A percentile compares a stretch with the other conserved stretches of the same genome.
Conservation (phyloP, 2,113 vertebrate genomes). For the Pyxicephalus adspersus region DNA sequence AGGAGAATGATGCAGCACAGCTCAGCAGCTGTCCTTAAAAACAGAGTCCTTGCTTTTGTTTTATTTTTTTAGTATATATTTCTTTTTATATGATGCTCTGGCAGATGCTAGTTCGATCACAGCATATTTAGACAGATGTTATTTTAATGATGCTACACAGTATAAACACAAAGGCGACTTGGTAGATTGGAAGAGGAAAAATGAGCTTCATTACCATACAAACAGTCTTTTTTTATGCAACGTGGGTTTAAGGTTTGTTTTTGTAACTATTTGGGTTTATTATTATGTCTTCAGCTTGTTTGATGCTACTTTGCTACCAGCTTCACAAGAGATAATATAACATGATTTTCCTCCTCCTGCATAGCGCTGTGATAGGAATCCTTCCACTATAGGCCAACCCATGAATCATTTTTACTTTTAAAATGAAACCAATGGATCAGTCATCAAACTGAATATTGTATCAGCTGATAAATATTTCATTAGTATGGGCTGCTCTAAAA, state of each 20-base stretch:
- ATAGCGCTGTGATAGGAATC: conserved; percentile 4
- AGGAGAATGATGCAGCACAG: not conserved
- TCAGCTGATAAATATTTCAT: conserved; percentile 76
- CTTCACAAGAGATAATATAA: not conserved
- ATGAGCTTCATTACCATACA: conserved; percentile 48
- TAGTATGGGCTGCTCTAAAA: conserved; percentile 65
- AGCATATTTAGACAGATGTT: conserved; percentile 53
- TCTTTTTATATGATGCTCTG: conserved; percentile 25
- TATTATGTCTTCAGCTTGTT: not conserved
- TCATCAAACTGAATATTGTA: conserved; percentile 74
- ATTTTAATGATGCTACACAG: conserved; percentile 50
- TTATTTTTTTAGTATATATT: not conserved
- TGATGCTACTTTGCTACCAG: conserved; percentile 28
- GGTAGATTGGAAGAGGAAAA: conserved; percentile 48
- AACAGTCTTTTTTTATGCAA: conserved; percentile 25
- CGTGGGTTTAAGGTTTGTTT: not conserved
- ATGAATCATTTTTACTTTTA: conserved; percentile 61
- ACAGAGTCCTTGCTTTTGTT: not conserved
- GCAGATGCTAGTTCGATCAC: conserved; percentile 43
- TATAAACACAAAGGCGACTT: conserved; percentile 34
- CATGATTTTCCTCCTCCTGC: not conserved
- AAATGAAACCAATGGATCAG: conserved; percentile 70
- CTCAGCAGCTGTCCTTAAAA: not conserved
- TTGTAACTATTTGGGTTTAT: not conserved
- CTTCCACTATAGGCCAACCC: conserved; percentile 30